Evolutionary conservation across 2,888 invertebrate species (phyloP).

Genomic region (Erpobdella octoculata): DNA sequence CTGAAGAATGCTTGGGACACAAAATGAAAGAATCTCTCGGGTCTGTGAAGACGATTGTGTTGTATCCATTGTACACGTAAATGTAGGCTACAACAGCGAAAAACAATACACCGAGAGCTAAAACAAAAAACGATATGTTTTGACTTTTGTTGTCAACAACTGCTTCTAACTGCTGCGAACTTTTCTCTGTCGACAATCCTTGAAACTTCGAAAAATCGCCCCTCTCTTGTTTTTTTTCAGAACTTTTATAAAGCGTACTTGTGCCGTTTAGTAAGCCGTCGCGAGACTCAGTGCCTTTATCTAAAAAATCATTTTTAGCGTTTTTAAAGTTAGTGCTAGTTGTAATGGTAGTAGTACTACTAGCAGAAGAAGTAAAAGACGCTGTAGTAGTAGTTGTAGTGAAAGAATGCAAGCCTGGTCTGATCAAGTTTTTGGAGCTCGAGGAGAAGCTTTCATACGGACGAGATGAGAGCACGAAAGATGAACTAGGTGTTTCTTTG

Average conservation of each 20-base stretch:
- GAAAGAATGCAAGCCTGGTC: constrained; percentile 13
- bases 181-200: too few relatives aligned
- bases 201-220: too few relatives aligned
- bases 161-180: too few relatives aligned
- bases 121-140: constrained; percentile 16
- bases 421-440: not conserved
- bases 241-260: not conserved
- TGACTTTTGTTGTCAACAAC: not conserved
- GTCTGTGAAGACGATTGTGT: constrained; percentile 9
- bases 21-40: constrained; percentile 15
- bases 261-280: too few relatives aligned
- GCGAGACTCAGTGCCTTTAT: too few relatives aligned
- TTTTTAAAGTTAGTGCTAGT: not conserved
- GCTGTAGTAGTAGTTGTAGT: not conserved
- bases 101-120: constrained; percentile 22
- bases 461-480: too few relatives aligned
- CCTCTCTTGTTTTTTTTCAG: not conserved
- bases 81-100: constrained; percentile 19
- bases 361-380: not conserved
- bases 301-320: too few relatives aligned
- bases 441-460: not conserved
- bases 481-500: too few relatives aligned
- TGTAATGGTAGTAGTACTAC: not conserved
- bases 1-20: constrained; percentile 5
- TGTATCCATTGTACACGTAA: constrained; percentile 16